Evolutionary conservation across 2,113 vertebrate species (phyloP).

Genomic region (Prolemur simus): DNA sequence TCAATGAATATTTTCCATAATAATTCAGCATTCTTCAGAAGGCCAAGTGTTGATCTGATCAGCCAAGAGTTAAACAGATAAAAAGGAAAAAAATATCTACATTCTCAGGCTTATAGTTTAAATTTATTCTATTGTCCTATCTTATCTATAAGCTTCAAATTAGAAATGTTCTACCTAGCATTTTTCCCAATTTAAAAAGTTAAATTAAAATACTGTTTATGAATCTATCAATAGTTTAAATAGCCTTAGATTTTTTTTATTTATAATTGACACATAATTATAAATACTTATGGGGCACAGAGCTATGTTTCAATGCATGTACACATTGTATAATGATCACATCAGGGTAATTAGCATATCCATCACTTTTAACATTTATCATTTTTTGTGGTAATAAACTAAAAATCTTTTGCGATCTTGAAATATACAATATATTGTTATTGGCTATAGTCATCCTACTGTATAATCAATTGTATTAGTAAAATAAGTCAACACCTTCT

Average conservation of each 20-base stretch:
- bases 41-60: background rate
- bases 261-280: background rate
- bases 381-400: background rate
- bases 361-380: background rate
- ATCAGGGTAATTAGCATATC: background rate
- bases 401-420: background rate
- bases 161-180: background rate
- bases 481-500: background rate
- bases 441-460: background rate
- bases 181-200: background rate
- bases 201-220: background rate
- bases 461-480: background rate
- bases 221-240: background rate
- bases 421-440: background rate
- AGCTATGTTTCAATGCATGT: background rate
- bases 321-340: background rate
- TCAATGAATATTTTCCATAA: background rate
- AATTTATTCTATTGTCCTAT: background rate
- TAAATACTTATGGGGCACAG: background rate
- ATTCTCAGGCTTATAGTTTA: background rate
- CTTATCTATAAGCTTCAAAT: background rate
- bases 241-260: background rate
- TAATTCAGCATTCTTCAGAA: background rate
- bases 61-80: background rate
- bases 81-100: background rate